Evolutionary conservation across 1,140 invertebrate genomes (phyloP).

Genomic region (Ladona fulva): DNA sequence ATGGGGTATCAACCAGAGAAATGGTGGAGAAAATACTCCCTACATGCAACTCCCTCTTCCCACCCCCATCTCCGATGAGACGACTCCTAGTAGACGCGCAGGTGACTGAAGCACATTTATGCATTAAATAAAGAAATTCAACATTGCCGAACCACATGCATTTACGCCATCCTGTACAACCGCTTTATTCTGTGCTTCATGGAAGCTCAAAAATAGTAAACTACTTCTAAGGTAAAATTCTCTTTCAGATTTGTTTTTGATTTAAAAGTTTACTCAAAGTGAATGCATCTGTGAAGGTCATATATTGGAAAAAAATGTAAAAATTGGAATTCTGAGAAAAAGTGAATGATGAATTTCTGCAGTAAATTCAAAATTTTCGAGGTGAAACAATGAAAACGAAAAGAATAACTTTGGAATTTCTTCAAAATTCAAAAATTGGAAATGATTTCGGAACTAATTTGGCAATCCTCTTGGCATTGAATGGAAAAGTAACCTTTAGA

Average conservation of each 20-base stretch:
- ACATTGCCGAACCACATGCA: neutral
- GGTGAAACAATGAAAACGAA: too few species aligned
- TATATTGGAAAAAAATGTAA: too few species aligned
- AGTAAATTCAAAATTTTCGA: too few species aligned
- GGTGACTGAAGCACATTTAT: slow-evolving; percentile 4
- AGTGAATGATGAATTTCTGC: too few species aligned
- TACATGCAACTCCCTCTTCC: neutral
- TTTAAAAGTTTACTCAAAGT: too few species aligned
- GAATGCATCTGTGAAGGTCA: too few species aligned
- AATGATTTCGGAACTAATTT: too few species aligned
- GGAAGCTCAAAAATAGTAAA: slow-evolving; percentile 1
- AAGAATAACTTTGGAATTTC: too few species aligned
- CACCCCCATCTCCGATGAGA: neutral
- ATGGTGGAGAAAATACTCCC: neutral
- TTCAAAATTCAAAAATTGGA: too few species aligned
- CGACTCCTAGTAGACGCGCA: neutral
- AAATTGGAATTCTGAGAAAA: too few species aligned
- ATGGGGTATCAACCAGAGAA: neutral
- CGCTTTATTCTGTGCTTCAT: slow-evolving; percentile 2
- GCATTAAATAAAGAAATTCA: neutral
- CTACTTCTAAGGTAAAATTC: neutral
- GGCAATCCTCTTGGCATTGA: too few species aligned
- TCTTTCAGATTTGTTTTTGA: neutral
- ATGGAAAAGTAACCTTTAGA: too few species aligned
- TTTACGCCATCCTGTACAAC: slow-evolving; percentile 4